Percentiles rank a stretch among this genome's conserved stretches.
Conservation (phyloP, 2,797 vertebrate genomes). For the Nothura maculosa region DNA sequence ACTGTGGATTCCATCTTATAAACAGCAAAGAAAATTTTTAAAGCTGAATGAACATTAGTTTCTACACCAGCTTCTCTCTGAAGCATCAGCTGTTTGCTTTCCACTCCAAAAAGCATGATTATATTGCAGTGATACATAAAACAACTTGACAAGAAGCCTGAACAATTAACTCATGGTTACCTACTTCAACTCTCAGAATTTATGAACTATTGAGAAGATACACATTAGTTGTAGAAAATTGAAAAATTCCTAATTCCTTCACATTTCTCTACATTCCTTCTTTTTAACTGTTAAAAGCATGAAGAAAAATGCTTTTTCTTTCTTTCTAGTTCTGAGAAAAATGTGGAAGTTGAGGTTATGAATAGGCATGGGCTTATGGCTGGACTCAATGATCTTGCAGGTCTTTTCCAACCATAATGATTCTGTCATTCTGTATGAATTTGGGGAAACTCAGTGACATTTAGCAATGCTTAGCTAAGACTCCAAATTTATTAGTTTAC, state of each 20-base stretch:
- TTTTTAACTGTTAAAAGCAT: background rate
- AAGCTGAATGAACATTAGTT: background rate
- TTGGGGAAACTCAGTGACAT: background rate
- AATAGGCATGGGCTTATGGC: too few species aligned
- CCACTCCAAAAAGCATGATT: background rate
- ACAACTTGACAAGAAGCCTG: background rate
- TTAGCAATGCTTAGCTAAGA: background rate
- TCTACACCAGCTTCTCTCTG: background rate
- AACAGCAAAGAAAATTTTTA: background rate
- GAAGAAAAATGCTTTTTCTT: background rate
- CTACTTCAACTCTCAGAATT: background rate
- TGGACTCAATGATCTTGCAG: too few species aligned
- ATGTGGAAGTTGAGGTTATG: background rate
- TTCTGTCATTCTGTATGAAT: background rate
- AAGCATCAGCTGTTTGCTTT: conserved; percentile 35
- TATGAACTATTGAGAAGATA: background rate
- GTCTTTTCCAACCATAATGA: too few species aligned
- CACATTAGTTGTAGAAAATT: background rate
- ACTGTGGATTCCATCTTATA: background rate
- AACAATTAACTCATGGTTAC: background rate
- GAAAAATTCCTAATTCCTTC: fast-evolving
- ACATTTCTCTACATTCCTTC: background rate
- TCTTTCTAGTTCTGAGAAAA: background rate
- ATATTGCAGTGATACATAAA: background rate
- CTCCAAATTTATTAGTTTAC: background rate